Conservation (phyloP, 2,113 vertebrate species). For the Pleuronectes platessa region DNA sequence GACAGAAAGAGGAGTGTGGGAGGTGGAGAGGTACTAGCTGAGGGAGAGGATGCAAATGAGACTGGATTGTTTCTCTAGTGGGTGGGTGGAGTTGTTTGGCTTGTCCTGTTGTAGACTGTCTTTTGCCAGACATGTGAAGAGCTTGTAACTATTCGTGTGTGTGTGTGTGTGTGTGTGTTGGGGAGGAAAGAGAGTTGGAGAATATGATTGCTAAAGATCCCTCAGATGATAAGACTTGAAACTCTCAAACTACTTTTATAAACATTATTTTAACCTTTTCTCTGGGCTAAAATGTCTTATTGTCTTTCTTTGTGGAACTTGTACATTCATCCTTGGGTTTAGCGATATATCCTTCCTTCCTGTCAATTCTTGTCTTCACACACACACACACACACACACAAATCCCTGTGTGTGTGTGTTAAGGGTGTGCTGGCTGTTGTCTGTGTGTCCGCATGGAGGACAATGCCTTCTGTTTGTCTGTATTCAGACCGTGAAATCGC, state of each 20-base stretch:
- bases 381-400: too few relatives aligned
- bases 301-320: conserved; percentile 35
- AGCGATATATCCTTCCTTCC: conserved; percentile 28
- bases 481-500: conserved; percentile 84
- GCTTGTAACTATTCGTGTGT: conserved; percentile 11
- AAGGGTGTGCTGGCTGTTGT: conserved; percentile 35
- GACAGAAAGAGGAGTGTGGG: conserved; percentile 36
- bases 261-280: conserved; percentile 4
- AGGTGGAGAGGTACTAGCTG: conserved; percentile 30
- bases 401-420: conserved; percentile 2
- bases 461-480: conserved; percentile 80
- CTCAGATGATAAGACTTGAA: neutral
- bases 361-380: conserved; percentile 55
- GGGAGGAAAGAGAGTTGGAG: conserved; percentile 3
- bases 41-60: conserved; percentile 66
- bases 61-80: conserved; percentile 65
- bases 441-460: conserved; percentile 58
- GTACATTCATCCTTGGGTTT: conserved; percentile 20
- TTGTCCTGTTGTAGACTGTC: conserved; percentile 47
- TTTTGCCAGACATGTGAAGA: conserved; percentile 49
- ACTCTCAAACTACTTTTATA: neutral
- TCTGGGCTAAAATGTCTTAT: neutral
- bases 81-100: conserved; percentile 75
- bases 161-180: conserved; percentile 19
- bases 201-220: neutral